These are phyloP conservation scores for Phyllotreta striolata DNA, from an alignment of 2,888 invertebrate species.

Conservation along the genomic window DNA sequence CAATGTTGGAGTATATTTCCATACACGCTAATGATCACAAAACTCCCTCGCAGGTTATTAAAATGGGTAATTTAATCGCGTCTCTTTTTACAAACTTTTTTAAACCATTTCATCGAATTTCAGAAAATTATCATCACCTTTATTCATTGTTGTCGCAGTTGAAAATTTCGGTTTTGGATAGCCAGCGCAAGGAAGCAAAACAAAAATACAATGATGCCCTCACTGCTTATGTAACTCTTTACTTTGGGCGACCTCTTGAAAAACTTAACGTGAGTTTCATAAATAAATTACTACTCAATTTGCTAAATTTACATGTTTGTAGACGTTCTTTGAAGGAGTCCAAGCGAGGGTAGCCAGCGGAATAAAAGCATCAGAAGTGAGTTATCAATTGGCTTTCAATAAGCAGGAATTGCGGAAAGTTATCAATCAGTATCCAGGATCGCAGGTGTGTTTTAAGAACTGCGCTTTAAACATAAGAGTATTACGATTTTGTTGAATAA, in stretches of 20 bases:
- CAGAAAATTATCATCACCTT: constrained; percentile 95
- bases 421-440: constrained; percentile 91
- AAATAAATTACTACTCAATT: not conserved
- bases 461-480: not conserved
- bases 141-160: constrained; percentile 85
- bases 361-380: constrained; percentile 95
- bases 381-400: constrained; percentile 96
- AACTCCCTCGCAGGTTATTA: constrained; percentile 90
- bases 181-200: constrained; percentile 88
- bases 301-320: constrained; percentile 50
- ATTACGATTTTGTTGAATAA: not conserved
- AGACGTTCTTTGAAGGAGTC: constrained; percentile 97
- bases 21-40: constrained; percentile 83
- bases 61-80: constrained; percentile 71
- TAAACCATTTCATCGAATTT: constrained; percentile 49
- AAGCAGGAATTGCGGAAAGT: constrained; percentile 96
- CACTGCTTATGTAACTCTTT: constrained; percentile 89
- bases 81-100: not conserved
- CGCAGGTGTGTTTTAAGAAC: constrained; percentile 57
- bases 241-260: constrained; percentile 92
- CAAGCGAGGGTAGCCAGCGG: constrained; percentile 92
- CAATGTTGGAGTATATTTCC: constrained; percentile 84
- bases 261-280: constrained; percentile 78
- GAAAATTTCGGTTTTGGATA: constrained; percentile 89
- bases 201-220: constrained; percentile 89